Base-by-base conservation (phyloP, 1,140 invertebrate species). In the Kradibia gibbosae region DNA sequence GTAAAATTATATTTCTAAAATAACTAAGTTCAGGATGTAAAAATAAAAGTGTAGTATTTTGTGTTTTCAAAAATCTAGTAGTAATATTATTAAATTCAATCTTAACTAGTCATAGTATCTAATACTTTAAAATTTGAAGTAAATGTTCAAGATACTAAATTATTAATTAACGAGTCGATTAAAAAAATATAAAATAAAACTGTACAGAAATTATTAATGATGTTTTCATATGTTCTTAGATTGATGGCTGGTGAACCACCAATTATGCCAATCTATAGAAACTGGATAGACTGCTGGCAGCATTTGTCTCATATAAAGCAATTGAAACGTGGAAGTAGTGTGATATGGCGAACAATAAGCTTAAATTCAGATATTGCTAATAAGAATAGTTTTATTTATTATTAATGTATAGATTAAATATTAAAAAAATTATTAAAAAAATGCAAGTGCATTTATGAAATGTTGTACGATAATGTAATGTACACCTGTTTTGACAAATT, bases 291-390 rank as follows among this genome's bases (percentile, higher is more conserved):
- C 79, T 98, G 97, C 88, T 97, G 95, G 94, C 92, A 91, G 31
- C 95, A 97, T 86, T 89, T 98, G 53, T 92, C 94, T 17, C 87
- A 89, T 57, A 93, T 92, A 34, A 94, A 95, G 78, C 95, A 97
- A 86, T 91, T 97, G 42, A 97, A 97, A 88, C 93, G 97, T 71
- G 97, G 97, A 10, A 95, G 95, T 78, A 97, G 95, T 77, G 86
- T 97, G 13, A 93, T 97, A 83, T 96, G 95, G 92, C 94, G 96
- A 85, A 95, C 96, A 1, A n/a, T 67, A 39, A 39, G 3, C 4
- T 39, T 67, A 67, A 17, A 31, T 20, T 11, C 50, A 11, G 22
- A 8, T 3, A n/a, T n/a, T n/a, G n/a, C n/a, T n/a, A n/a, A n/a
- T n/a, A n/a, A n/a, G n/a, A n/a, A n/a, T n/a, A n/a, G n/a, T n/a